Evolutionary conservation across 2,113 vertebrate genomes (phyloP), one percentile per base, ranked within the genome.

Genomic region (Scytalopus superciliaris): DNA sequence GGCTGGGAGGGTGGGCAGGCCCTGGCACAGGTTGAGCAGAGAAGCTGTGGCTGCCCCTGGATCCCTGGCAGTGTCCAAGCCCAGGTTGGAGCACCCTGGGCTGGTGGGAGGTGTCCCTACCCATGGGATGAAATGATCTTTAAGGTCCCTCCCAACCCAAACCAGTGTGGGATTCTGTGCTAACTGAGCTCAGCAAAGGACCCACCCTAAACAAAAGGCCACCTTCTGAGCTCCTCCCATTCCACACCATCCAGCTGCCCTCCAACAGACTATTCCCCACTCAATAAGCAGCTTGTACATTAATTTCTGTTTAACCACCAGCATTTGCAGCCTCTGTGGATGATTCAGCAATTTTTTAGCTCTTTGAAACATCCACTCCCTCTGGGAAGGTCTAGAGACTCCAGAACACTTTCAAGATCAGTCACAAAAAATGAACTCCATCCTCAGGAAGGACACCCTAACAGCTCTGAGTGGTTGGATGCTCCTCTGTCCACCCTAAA

Each of bases 261-360:
- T 37, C 3, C 1, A 77, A n/a, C 44, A 50, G 40, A 13, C 22
- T 49, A 21, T 9, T 57, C 28, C 44, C 55, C 44, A 5, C 27
- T 53, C 40, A 39, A 3, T 4, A 24, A 31, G 39, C 33, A 59
- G 28, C 84, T 35, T 22, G 8, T 13, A 4, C 7, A 8, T 27
- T 30, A 9, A 21, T 6, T 74, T 74, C 77, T 12, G 39, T 14
- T 37, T 23, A 33, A 18, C 47, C 55, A 14, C 33, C 76, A 69
- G 19, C 22, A 42, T 8, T 1, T 42, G 19, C 23, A 83, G 33
- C 19, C 31, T 80, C 45, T 52, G 2, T 18, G 22, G 27, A 53
- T 1, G 4, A 24, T 22, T 40, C 76, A 14, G 0, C 7, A 24
- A 10, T 1, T 19, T 64, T 63, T 40, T 13, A 24, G 6, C 25